Conservation (phyloP, 1,140 invertebrate species). For the Oreohelix idahoensis region DNA sequence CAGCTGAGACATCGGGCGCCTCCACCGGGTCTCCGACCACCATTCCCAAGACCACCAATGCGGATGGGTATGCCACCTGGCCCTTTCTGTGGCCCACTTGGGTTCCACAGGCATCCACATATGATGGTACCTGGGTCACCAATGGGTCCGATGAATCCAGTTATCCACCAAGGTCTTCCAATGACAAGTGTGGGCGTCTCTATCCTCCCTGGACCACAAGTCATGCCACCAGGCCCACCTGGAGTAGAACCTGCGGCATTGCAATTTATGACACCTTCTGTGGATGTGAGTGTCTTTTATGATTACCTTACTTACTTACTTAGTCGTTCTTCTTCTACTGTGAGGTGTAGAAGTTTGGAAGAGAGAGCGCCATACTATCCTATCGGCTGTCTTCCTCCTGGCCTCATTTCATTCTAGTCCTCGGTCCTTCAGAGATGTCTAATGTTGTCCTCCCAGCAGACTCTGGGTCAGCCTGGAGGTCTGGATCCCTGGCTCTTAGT, state of each 20-base stretch:
- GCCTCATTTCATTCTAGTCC: too few species aligned
- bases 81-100: not conserved
- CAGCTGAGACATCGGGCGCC: constrained; percentile 56
- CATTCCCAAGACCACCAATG: constrained; percentile 56
- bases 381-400: too few species aligned
- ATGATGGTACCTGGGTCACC: not conserved
- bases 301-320: too few species aligned
- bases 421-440: too few species aligned
- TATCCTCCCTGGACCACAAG: constrained; percentile 37
- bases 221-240: constrained; percentile 35
- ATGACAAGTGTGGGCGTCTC: not conserved
- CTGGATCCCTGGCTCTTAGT: too few species aligned
- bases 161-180: not conserved
- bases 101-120: constrained; percentile 13
- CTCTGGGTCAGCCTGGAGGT: too few species aligned
- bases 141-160: constrained; percentile 36
- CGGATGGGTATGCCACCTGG: constrained; percentile 13
- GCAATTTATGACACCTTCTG: constrained; percentile 18
- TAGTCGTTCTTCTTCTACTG: too few species aligned
- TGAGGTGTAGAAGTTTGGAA: too few species aligned
- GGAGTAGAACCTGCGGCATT: constrained; percentile 8
- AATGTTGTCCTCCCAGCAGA: too few species aligned
- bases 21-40: constrained; percentile 44
- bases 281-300: constrained; percentile 23
- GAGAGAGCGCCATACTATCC: too few species aligned